Evolutionary conservation across 1,140 invertebrate genomes (phyloP).

Genomic region (Hylyphantes graminicola): DNA sequence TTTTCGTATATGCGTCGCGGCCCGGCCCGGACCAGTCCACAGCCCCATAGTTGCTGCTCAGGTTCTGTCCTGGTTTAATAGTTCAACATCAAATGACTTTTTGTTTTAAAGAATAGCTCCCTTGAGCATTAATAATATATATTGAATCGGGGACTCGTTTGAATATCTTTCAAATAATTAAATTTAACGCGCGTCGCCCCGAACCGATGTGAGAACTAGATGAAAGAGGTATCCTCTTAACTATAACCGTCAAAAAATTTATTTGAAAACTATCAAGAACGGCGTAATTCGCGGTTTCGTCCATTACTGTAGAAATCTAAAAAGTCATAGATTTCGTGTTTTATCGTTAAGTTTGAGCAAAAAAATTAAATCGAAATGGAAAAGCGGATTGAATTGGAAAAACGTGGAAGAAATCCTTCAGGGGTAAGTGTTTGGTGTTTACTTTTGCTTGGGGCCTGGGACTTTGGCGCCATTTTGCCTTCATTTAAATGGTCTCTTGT

Average conservation of each 20-base stretch:
- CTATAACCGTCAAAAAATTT: background rate
- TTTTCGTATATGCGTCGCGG: too few species aligned
- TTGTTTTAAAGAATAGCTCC: too few species aligned
- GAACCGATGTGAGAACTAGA: too few species aligned
- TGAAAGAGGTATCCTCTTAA: background rate
- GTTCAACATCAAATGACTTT: too few species aligned
- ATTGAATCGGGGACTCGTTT: too few species aligned
- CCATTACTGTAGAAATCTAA: conserved; percentile 12
- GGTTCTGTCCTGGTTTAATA: too few species aligned
- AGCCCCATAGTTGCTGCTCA: too few species aligned
- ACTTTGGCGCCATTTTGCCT: conserved; percentile 54
- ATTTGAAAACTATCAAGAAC: conserved; percentile 34
- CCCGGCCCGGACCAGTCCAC: too few species aligned
- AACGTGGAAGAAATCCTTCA: conserved; percentile 12
- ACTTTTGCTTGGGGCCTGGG: background rate
- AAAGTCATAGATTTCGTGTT: background rate
- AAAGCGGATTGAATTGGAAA: conserved; percentile 50
- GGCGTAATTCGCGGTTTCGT: conserved; percentile 11
- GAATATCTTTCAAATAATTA: too few species aligned
- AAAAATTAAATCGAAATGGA: conserved; percentile 34
- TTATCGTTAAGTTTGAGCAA: background rate
- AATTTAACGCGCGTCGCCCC: too few species aligned
- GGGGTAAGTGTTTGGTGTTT: conserved; percentile 11
- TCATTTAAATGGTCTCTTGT: conserved; percentile 29
- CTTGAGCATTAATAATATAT: too few species aligned